Base-by-base conservation (phyloP, 2,113 vertebrate genomes). In the Tor tambroides region DNA sequence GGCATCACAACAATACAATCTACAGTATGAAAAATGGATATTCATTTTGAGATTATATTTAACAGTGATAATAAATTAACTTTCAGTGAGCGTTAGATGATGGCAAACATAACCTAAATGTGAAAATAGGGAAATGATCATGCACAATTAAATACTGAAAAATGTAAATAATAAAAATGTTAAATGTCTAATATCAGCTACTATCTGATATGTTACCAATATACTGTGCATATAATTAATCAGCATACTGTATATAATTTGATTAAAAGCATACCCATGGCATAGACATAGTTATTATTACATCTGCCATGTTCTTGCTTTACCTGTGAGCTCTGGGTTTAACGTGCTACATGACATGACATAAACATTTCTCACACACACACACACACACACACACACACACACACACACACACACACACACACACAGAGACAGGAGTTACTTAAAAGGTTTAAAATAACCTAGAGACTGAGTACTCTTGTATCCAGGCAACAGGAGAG, bases 391-490 rank as follows among this genome's bases (percentile, higher is more conserved):
- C 85, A 80, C 83, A 88, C 71, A 82, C n/a, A 76, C 74, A 80
- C 81, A 54, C 56, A 80, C 80, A 84, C 63, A 76, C 87, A 81
- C 87, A 83, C 78, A 83, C 21, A 80, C 54, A 74, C 1, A 15
- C 63, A 30, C 26, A 67, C 26, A 63, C 59, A n/a, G 11, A 67
- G 12, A 63, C 59, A n/a, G 11, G 30, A 79, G 26, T 79, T 65
- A 63, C 83, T 89, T 69, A 83, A 89, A 88, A 87, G 87, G 79
- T 88, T 89, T 74, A 88, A 91, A 88, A 89, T 90, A 88, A 85
- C 85, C 59, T 19, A 81, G 83, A 76, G 72, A 76, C 75, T 26
- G 49, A 87, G 82, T 83, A 63, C 51, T 85, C 69, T 76, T 67
- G 89, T 89, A 88, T 89, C 88, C 54, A 89, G 85, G 90, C 89